Percentiles rank a stretch among this genome's conserved stretches.
Evolutionary conservation across 1,140 invertebrate genomes (phyloP).

Genomic region (Argopecten irradians): DNA sequence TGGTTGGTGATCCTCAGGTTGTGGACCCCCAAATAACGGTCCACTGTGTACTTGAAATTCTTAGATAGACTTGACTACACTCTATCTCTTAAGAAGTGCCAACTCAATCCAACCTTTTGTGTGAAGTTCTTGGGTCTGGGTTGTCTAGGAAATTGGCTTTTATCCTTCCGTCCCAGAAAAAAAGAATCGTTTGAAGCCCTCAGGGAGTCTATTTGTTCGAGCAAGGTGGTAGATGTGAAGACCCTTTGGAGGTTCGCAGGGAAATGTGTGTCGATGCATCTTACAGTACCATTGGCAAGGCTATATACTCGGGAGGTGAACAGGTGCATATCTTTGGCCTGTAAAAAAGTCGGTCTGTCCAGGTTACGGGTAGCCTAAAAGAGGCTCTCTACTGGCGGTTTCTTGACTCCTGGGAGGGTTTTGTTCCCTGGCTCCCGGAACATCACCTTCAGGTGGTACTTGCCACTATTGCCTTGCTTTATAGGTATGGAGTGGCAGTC

Average conservation of each 20-base stretch:
- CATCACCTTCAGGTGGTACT: not conserved
- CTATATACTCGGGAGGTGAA: conserved; percentile 40
- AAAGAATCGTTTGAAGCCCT: too few species aligned
- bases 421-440: not conserved
- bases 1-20: too few species aligned
- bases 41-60: not conserved
- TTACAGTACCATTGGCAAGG: conserved; percentile 28
- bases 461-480: not conserved
- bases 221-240: conserved; percentile 9
- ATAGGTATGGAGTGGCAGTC: not conserved
- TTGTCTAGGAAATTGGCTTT: too few species aligned
- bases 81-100: not conserved
- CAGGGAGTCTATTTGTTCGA: not conserved
- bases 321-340: too few species aligned
- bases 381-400: conserved; percentile 8
- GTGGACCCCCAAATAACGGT: too few species aligned
- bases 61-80: conserved; percentile 17
- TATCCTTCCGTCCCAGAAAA: too few species aligned
- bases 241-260: conserved; percentile 35
- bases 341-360: too few species aligned
- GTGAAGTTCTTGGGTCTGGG: conserved; percentile 27
- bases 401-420: not conserved
- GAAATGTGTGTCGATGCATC: conserved; percentile 26
- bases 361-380: too few species aligned
- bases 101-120: not conserved